These are phyloP conservation scores for Bolborhynchus lineola DNA, from an alignment of 2,113 vertebrate species.

Conservation along the genomic window DNA sequence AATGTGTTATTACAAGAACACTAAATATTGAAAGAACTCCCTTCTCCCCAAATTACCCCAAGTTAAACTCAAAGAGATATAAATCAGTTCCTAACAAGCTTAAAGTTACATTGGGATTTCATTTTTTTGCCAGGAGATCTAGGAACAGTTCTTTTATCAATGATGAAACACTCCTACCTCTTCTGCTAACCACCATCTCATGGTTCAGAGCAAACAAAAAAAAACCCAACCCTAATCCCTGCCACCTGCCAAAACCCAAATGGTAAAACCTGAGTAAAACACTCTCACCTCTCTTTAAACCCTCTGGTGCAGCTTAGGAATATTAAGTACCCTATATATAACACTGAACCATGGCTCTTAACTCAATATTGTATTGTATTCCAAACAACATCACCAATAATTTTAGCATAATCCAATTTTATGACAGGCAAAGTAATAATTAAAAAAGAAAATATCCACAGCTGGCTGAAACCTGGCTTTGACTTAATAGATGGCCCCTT, in stretches of 20 bases:
- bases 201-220: neutral
- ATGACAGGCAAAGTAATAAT: conserved; percentile 46
- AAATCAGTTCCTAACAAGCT: neutral
- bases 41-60: neutral
- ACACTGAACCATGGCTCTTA: neutral
- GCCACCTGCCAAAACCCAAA: conserved; percentile 39
- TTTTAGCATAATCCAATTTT: conserved; percentile 46
- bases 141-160: neutral
- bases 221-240: neutral
- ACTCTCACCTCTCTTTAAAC: conserved; percentile 16
- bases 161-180: neutral
- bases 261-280: conserved; percentile 26
- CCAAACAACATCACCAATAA: neutral
- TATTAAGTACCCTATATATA: neutral
- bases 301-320: neutral
- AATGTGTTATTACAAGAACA: neutral
- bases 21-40: neutral
- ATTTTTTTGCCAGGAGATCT: neutral
- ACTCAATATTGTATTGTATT: neutral
- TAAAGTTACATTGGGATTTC: neutral
- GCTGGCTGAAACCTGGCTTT: conserved; percentile 36
- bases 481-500: conserved; percentile 32
- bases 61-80: neutral
- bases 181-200: neutral
- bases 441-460: conserved; percentile 35